Conservation (phyloP, 2,888 invertebrate species). For the Eupithecia dodoneata region DNA sequence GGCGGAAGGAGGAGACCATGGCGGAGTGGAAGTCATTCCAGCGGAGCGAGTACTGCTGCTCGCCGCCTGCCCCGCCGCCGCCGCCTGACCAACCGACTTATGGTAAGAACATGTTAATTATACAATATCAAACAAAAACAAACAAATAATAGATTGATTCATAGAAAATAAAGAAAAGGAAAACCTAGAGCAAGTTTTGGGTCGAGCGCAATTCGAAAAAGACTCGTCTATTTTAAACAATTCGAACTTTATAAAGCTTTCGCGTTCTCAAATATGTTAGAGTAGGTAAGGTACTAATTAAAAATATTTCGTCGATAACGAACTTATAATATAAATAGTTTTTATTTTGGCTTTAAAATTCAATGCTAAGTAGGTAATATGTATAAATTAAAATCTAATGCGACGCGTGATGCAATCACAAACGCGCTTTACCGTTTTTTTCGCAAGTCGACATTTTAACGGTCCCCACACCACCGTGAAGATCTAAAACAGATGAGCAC, state of each 20-base stretch:
- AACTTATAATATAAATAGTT: not conserved
- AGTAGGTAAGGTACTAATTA: not conserved
- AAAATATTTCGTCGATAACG: not conserved
- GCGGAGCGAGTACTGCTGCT: slow-evolving; percentile 95
- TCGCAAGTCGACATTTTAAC: slow-evolving; percentile 36
- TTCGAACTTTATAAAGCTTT: not conserved
- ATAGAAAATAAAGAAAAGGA: slow-evolving; percentile 17
- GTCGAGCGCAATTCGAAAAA: not conserved
- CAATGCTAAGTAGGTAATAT: not conserved
- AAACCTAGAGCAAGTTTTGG: not conserved
- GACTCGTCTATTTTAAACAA: not conserved
- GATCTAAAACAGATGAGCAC: slow-evolving; percentile 47
- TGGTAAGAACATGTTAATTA: slow-evolving; percentile 40
- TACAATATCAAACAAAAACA: slow-evolving; percentile 5
- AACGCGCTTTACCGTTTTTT: slow-evolving; percentile 38
- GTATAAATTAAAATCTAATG: not conserved
- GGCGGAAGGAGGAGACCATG: slow-evolving; percentile 94
- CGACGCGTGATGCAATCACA: slow-evolving; percentile 8
- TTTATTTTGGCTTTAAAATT: not conserved
- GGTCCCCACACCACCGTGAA: slow-evolving; percentile 30
- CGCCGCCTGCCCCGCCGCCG: slow-evolving; percentile 78
- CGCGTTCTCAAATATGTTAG: not conserved
- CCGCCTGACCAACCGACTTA: slow-evolving; percentile 62
- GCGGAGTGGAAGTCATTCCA: slow-evolving; percentile 98
- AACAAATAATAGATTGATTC: not conserved